Evolutionary conservation across 2,113 vertebrate genomes (phyloP).

Genomic region (Rostratula benghalensis): DNA sequence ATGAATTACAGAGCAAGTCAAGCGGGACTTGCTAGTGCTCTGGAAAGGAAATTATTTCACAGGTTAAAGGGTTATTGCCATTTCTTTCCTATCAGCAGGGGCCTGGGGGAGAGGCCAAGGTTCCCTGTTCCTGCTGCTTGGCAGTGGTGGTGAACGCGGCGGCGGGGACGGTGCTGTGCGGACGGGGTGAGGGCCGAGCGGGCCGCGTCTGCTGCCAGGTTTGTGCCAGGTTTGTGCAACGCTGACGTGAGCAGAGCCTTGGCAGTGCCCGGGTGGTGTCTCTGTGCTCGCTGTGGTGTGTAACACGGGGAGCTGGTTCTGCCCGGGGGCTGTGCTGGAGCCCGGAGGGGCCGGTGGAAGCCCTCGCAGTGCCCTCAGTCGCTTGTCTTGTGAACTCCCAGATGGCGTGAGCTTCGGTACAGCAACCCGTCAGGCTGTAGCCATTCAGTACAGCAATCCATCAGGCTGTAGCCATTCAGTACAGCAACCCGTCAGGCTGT

Average conservation of each 20-base stretch:
- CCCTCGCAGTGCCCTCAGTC: neutral
- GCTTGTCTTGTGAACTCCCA: neutral
- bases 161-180: neutral
- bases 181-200: neutral
- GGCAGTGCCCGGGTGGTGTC: accelerated
- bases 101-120: neutral
- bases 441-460: neutral
- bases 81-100: neutral
- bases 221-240: neutral
- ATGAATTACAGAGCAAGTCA: conserved; percentile 44
- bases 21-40: conserved; percentile 36
- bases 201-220: too few species aligned
- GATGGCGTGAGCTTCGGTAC: accelerated
- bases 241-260: neutral
- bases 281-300: neutral
- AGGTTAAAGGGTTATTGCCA: neutral
- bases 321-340: neutral
- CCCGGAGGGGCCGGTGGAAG: neutral
- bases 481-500: neutral
- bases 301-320: neutral
- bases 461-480: neutral
- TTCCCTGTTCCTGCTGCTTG: neutral
- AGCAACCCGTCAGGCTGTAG: neutral
- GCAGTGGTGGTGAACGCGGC: neutral
- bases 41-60: conserved; percentile 2